Percentiles rank a stretch among this genome's conserved stretches.
These are phyloP conservation scores for Deroplatys truncata DNA, from an alignment of 2,888 invertebrate species.

Conservation along the genomic window DNA sequence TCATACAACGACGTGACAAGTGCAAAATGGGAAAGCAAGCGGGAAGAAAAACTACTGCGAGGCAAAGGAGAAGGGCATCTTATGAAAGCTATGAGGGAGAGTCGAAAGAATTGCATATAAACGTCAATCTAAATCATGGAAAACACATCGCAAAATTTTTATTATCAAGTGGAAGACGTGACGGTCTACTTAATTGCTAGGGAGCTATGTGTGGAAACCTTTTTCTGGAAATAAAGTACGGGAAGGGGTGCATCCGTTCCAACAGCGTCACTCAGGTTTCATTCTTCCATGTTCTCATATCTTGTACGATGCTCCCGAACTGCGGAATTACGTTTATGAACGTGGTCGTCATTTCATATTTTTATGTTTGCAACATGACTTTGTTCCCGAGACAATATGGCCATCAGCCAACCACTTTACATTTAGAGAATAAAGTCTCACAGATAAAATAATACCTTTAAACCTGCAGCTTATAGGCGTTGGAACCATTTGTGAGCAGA, in stretches of 20 bases:
- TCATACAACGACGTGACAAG: not conserved
- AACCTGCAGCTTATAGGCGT: no score
- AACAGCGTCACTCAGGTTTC: not conserved
- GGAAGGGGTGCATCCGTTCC: not conserved
- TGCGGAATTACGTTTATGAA: not conserved
- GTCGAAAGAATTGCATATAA: conserved; percentile 16
- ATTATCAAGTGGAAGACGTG: conserved; percentile 16
- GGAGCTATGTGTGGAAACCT: not conserved
- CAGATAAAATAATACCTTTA: no score
- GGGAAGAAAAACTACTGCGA: not conserved
- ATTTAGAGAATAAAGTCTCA: no score
- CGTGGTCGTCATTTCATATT: not conserved
- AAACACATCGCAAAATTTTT: conserved; percentile 19
- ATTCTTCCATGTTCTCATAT: not conserved
- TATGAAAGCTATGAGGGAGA: not conserved
- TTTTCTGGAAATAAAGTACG: not conserved
- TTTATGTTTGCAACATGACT: no score
- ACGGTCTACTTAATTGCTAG: conserved; percentile 3
- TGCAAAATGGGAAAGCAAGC: not conserved
- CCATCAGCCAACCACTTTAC: no score
- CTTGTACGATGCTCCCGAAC: not conserved
- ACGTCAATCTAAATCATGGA: conserved; percentile 19
- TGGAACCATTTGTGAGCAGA: no score
- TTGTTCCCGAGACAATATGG: no score
- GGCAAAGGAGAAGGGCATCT: not conserved